Conservation (phyloP, 1,140 invertebrate genomes). For the Drosophila tropicalis region DNA sequence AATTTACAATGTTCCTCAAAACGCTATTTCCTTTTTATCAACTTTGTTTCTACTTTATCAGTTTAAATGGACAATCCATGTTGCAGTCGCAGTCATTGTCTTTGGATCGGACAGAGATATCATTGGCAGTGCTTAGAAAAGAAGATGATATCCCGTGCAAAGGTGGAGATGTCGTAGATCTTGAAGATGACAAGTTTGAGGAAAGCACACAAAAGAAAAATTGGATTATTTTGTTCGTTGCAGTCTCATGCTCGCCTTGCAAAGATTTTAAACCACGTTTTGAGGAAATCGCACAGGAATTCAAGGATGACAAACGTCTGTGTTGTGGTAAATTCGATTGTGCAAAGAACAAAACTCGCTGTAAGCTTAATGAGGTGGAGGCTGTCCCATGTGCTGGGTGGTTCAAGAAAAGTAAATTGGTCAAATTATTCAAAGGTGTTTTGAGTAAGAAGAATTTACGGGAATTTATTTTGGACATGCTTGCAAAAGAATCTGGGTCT, state of each 20-base stretch:
- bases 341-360: neutral
- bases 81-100: too few relatives aligned
- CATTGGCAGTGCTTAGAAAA: too few relatives aligned
- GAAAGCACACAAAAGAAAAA: too few relatives aligned
- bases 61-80: neutral
- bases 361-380: too few relatives aligned
- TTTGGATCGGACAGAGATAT: too few relatives aligned
- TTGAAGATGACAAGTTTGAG: too few relatives aligned
- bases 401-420: neutral
- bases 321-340: neutral
- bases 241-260: neutral
- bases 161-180: too few relatives aligned
- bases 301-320: neutral
- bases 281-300: neutral
- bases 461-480: too few relatives aligned
- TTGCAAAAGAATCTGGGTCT: too few relatives aligned
- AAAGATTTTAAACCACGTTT: neutral
- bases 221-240: neutral
- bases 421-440: neutral
- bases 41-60: neutral
- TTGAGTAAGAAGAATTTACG: too few relatives aligned
- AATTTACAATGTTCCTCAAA: neutral
- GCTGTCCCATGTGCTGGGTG: neutral
- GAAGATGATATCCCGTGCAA: too few relatives aligned
- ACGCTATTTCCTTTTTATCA: neutral